Evolutionary conservation across 2,888 invertebrate genomes (phyloP).

Genomic region (Thecophora atra): DNA sequence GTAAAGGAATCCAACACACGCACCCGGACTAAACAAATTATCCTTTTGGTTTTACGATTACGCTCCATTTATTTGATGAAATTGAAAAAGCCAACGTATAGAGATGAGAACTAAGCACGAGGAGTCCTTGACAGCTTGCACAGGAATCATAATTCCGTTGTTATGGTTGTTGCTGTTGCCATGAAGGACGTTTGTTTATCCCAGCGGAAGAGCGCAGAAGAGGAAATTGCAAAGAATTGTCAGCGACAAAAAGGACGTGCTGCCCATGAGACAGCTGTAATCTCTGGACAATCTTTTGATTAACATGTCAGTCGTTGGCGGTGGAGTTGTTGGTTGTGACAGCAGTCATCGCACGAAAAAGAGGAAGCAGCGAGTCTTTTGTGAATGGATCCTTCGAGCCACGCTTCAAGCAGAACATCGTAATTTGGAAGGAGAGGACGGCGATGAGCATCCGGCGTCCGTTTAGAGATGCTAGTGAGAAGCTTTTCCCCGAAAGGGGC

Average conservation of each 20-base stretch:
- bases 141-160: background rate
- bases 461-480: slow-evolving; percentile 27
- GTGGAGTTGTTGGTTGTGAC: background rate
- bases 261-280: slow-evolving; percentile 34
- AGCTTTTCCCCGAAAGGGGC: too few relatives aligned
- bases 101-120: too few relatives aligned
- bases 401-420: slow-evolving; percentile 8
- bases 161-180: slow-evolving; percentile 17
- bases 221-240: slow-evolving; percentile 32
- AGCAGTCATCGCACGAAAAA: background rate
- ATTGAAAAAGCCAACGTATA: too few relatives aligned
- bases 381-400: background rate
- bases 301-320: slow-evolving; percentile 30
- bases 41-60: too few relatives aligned
- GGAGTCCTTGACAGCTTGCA: too few relatives aligned
- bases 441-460: background rate
- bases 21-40: too few relatives aligned
- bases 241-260: slow-evolving; percentile 25
- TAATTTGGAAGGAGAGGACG: slow-evolving; percentile 1
- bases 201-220: background rate
- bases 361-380: too few relatives aligned
- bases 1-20: too few relatives aligned
- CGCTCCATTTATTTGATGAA: too few relatives aligned
- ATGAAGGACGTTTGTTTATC: slow-evolving; percentile 38
- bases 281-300: slow-evolving; percentile 37